Conservation (phyloP, 1,140 invertebrate genomes). For the Triops cancriformis region DNA sequence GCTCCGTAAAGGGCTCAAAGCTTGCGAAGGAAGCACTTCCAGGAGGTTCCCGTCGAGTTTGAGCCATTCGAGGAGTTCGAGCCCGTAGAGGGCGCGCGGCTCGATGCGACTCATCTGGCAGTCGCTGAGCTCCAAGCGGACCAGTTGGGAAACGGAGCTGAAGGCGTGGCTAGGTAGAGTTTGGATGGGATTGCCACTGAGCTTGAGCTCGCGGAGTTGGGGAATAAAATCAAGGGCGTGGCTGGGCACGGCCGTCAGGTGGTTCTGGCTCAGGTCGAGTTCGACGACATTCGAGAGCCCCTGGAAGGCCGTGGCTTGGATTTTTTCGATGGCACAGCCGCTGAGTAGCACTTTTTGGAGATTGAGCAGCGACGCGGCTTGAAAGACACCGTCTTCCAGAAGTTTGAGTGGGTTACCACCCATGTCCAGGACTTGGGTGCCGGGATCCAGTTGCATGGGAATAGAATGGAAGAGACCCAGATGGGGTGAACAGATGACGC, state of each 20-base stretch:
- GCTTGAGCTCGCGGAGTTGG: constrained; percentile 62
- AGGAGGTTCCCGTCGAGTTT: constrained; percentile 65
- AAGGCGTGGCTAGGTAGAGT: constrained; percentile 61
- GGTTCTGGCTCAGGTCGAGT: constrained; percentile 65
- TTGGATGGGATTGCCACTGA: constrained; percentile 62
- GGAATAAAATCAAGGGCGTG: constrained; percentile 57
- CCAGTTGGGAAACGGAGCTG: constrained; percentile 53
- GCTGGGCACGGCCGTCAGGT: constrained; percentile 55
- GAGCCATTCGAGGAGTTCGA: constrained; percentile 62
- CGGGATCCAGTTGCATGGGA: constrained; percentile 16
- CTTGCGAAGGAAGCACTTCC: constrained; percentile 49
- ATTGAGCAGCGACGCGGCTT: constrained; percentile 8
- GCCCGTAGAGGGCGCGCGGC: constrained; percentile 55
- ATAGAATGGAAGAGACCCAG: constrained; percentile 7
- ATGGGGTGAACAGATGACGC: constrained; percentile 9
- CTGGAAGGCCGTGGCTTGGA: constrained; percentile 56
- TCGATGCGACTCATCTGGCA: constrained; percentile 59
- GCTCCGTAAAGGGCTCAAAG: constrained; percentile 54
- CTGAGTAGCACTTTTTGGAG: constrained; percentile 20
- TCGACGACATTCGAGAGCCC: constrained; percentile 65
- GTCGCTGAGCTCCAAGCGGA: constrained; percentile 59
- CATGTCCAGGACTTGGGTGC: constrained; percentile 23
- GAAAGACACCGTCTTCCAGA: constrained; percentile 20
- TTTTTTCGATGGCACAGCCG: constrained; percentile 49
- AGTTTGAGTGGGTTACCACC: constrained; percentile 25